phyloP scores from a whole-genome alignment of 2,888 invertebrate species.

The Ypsolopha scabrella region DNA sequence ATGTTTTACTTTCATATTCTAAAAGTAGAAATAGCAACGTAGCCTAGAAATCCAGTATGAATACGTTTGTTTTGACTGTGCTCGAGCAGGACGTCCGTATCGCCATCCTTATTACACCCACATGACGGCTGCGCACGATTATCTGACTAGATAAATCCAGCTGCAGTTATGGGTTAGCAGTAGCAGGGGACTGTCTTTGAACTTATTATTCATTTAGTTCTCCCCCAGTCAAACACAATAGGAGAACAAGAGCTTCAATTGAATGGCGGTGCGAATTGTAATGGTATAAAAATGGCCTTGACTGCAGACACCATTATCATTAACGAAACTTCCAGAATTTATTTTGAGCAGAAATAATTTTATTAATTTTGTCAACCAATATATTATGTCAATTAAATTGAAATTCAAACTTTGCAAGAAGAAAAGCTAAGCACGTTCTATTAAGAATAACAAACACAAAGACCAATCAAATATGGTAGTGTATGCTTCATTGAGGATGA shows the following conservation, averaged over 20 bases:
- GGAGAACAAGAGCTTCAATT: constrained; percentile 2
- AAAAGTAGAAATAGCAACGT: too few species aligned
- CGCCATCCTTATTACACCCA: constrained; percentile 25
- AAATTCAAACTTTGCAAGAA: too few species aligned
- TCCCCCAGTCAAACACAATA: constrained; percentile 20
- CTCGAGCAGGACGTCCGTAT: constrained; percentile 5
- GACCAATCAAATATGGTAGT: neutral
- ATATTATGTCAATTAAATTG: too few species aligned
- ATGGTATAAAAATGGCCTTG: too few species aligned
- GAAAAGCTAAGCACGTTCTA: too few species aligned
- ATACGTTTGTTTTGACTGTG: neutral
- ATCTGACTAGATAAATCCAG: constrained; percentile 44
- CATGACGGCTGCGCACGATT: constrained; percentile 27
- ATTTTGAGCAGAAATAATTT: too few species aligned
- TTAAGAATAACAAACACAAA: neutral
- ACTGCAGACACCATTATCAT: too few species aligned
- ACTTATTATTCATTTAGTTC: constrained; percentile 42
- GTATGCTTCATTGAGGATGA: neutral
- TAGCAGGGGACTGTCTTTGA: constrained; percentile 29
- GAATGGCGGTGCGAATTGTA: neutral
- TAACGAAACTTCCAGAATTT: too few species aligned
- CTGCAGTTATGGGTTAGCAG: constrained; percentile 24
- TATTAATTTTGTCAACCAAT: too few species aligned
- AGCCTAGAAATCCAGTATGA: neutral
- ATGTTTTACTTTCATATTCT: too few species aligned